Base-by-base conservation (phyloP, 2,113 vertebrate genomes). In the Lepisosteus oculatus region DNA sequence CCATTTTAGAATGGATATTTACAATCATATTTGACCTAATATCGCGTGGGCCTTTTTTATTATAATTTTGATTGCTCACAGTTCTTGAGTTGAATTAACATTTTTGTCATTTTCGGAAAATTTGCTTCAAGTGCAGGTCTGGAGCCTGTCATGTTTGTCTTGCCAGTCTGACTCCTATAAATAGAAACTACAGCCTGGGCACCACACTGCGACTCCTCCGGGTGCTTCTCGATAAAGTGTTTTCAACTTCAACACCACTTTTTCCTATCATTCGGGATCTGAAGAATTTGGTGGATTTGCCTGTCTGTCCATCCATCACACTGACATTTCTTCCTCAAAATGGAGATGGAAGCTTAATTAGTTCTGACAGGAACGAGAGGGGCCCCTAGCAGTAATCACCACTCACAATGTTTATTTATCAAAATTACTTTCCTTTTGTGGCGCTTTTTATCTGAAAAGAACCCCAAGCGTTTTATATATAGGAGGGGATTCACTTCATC, bases 91-190 rank as follows among this genome's bases (percentile, higher is more conserved):
- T 66, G 43, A 66, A n/a, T 43, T 66, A 44, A 66, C 14, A 5
- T 47, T 47, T 12, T 43, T 47, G 14, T 66, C 43, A 15, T 69
- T 72, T 71, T 72, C 29, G 17, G 55, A 67, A 76, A 29, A 65
- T 75, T 65, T 57, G 77, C 77, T 83, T 68, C 73, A 77, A 76
- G 79, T 85, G 73, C 61, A 69, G 73, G 76, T 71, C 73, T 72
- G 79, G 82, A 77, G 80, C 68, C 77, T 86, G 83, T 86, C 83
- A 85, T 77, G 64, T 84, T 77, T 78, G 68, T 56, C 63, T 76
- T 76, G 81, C 73, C 74, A 73, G 81, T 82, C 80, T 80, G 77
- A 55, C 80, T 80, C 83, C 80, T 85, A 85, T 85, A 86, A 86
- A 89, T 86, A 90, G 83, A 57, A 42, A 85, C 74, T 70, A 82